Evolutionary conservation across 2,888 invertebrate genomes (phyloP).

Genomic region (Metalampra italica): DNA sequence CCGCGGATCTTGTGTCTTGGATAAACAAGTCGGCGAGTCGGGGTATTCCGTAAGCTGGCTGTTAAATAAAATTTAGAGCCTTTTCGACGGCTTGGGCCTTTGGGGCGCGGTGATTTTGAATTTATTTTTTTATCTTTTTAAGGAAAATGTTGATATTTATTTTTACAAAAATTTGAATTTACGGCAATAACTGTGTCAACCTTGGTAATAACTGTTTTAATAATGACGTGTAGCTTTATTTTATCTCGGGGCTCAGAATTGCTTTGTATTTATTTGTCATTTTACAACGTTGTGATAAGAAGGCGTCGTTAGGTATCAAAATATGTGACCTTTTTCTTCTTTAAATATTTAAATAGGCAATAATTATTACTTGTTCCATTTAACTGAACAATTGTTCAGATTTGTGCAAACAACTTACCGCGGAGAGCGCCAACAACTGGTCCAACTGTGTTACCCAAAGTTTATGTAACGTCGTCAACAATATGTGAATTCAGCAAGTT

Average conservation of each 20-base stretch:
- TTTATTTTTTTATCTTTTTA: constrained; percentile 37
- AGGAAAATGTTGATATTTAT: constrained; percentile 8
- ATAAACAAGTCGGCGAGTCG: constrained; percentile 41
- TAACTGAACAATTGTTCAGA: neutral
- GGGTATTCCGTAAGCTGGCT: constrained; percentile 36
- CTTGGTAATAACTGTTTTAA: too few relatives aligned
- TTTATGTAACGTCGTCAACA: neutral
- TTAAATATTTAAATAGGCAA: too few relatives aligned
- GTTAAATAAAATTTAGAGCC: constrained; percentile 47
- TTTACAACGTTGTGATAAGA: too few relatives aligned
- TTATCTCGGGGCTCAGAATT: too few relatives aligned
- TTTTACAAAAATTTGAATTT: constrained; percentile 11
- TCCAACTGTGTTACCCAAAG: neutral
- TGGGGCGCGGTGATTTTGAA: constrained; percentile 33
- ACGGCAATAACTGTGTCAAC: too few relatives aligned
- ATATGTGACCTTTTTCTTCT: too few relatives aligned
- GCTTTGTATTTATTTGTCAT: too few relatives aligned
- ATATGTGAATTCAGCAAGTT: neutral
- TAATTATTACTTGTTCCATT: neutral
- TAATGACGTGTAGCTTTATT: too few relatives aligned
- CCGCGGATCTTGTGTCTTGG: constrained; percentile 8
- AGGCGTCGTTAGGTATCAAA: too few relatives aligned
- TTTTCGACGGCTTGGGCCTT: constrained; percentile 20
- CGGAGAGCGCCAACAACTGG: too few relatives aligned
- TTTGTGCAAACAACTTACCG: too few relatives aligned